A percentile compares a stretch with the other conserved stretches of the same genome.
These are phyloP conservation scores for Neoseiulus cucumeris DNA, from an alignment of 1,140 invertebrate genomes.

Conservation along the genomic window DNA sequence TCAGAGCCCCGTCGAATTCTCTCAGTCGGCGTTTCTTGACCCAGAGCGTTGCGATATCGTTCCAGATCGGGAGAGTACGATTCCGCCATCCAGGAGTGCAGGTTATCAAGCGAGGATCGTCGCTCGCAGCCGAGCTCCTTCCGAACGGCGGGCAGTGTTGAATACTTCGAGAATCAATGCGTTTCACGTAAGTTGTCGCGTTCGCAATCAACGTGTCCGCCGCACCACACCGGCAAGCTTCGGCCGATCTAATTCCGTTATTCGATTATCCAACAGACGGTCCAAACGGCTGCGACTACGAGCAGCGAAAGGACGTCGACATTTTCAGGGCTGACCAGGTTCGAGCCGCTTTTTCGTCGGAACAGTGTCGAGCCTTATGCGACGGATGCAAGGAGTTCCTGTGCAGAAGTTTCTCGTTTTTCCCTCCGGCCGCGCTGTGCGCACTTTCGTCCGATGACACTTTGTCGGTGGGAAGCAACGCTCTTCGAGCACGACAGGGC, in stretches of 20 bases:
- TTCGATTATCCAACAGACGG: not conserved
- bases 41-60: not conserved
- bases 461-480: conserved; percentile 18
- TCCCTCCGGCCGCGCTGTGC: conserved; percentile 16
- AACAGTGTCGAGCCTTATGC: conserved; percentile 20
- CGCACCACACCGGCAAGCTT: not conserved
- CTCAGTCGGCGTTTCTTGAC: not conserved
- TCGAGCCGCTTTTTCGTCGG: conserved; percentile 14
- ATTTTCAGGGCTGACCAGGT: conserved; percentile 19
- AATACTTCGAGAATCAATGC: conserved; percentile 36
- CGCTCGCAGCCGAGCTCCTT: conserved; percentile 28
- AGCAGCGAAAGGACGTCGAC: conserved; percentile 20
- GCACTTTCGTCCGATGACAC: conserved; percentile 20
- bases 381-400: conserved; percentile 20
- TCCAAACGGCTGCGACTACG: conserved; percentile 17
- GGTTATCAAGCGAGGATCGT: conserved; percentile 28
- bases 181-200: conserved; percentile 21
- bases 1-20: not conserved
- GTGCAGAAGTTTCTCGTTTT: conserved; percentile 21
- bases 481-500: conserved; percentile 25
- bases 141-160: conserved; percentile 27
- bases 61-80: conserved; percentile 32
- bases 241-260: not conserved
- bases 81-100: conserved; percentile 28
- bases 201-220: not conserved